Evolutionary conservation across 2,888 invertebrate species (phyloP).

Genomic region (Tryphoninae sp.): DNA sequence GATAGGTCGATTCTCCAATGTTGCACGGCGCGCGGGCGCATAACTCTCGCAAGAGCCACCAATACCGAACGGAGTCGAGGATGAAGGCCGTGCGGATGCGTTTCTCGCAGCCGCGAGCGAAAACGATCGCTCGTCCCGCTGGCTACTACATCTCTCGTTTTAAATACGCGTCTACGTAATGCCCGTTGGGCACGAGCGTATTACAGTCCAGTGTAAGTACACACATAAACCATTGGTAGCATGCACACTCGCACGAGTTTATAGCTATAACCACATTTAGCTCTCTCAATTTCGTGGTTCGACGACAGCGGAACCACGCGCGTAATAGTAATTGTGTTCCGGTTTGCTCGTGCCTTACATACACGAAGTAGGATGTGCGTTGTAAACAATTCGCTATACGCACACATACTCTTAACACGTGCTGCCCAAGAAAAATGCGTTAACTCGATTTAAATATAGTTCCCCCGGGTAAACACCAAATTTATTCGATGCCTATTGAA

Average conservation of each 20-base stretch:
- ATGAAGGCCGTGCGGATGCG: slow-evolving; percentile 52
- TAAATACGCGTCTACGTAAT: slow-evolving; percentile 56
- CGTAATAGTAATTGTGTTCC: slow-evolving; percentile 42
- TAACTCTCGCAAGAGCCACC: slow-evolving; percentile 1
- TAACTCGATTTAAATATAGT: too few relatives aligned
- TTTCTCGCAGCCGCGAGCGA: slow-evolving; percentile 50
- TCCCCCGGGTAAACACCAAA: too few relatives aligned
- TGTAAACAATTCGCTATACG: neutral
- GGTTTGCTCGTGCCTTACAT: neutral
- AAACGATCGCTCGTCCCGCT: slow-evolving; percentile 49
- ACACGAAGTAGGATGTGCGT: neutral
- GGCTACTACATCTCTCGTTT: slow-evolving; percentile 37
- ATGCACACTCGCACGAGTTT: slow-evolving; percentile 23
- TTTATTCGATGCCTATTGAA: too few relatives aligned
- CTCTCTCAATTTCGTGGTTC: slow-evolving; percentile 56
- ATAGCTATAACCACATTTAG: slow-evolving; percentile 42
- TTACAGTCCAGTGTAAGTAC: neutral
- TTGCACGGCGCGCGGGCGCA: neutral
- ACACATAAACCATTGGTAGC: neutral
- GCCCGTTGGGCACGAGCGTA: slow-evolving; percentile 18
- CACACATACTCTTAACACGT: neutral
- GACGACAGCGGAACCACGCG: slow-evolving; percentile 37
- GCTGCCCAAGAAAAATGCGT: neutral
- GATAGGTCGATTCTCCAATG: neutral
- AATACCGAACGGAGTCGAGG: slow-evolving; percentile 12